A percentile compares a stretch with the other conserved stretches of the same genome.
phyloP scores from a whole-genome alignment of 2,113 vertebrate genomes.

The Theropithecus gelada region DNA sequence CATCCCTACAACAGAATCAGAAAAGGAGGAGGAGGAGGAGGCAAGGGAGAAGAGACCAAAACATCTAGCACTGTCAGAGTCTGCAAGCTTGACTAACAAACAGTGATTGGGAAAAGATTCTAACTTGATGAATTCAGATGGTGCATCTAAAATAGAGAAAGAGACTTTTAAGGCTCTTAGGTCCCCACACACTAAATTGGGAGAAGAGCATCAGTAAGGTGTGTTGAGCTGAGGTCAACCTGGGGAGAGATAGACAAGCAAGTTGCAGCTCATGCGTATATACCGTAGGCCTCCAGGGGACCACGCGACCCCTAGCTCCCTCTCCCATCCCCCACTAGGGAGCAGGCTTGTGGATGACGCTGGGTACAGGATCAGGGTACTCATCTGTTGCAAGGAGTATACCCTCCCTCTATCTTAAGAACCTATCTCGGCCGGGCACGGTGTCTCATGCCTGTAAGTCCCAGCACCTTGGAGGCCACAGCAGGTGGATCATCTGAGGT shows the following conservation, averaged over 20 bases:
- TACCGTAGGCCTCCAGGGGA: neutral
- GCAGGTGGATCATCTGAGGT: too few relatives aligned
- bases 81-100: neutral
- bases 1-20: neutral
- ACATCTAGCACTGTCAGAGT: fast-evolving
- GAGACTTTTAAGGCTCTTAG: neutral
- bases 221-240: neutral
- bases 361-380: too few relatives aligned
- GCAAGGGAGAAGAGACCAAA: neutral
- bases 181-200: neutral
- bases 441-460: too few relatives aligned
- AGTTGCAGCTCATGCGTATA: neutral
- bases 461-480: too few relatives aligned
- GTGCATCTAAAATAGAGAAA: neutral
- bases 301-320: fast-evolving
- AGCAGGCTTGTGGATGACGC: neutral
- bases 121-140: neutral
- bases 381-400: neutral
- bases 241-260: neutral
- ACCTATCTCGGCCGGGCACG: too few relatives aligned
- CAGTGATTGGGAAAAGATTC: neutral
- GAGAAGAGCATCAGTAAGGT: neutral
- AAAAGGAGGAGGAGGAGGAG: too few relatives aligned
- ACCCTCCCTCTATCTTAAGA: neutral
- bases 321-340: fast-evolving